Percentiles rank a stretch among this genome's conserved stretches.
phyloP scores from a whole-genome alignment of 2,113 vertebrate genomes.

The Genyomyrus donnyi region DNA sequence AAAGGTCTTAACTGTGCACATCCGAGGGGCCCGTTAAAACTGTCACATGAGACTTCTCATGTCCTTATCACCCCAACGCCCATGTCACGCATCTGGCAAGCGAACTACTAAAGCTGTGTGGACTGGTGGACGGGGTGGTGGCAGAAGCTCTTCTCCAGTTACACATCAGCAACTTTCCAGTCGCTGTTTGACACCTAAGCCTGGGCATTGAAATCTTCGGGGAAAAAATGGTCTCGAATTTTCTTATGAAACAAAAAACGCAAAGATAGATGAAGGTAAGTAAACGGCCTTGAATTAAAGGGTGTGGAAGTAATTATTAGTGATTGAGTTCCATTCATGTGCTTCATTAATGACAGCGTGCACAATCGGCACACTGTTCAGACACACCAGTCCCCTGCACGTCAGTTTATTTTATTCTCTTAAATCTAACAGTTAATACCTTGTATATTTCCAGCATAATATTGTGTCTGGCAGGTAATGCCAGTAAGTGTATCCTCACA shows the following conservation, averaged over 20 bases:
- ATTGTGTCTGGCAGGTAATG: conserved; percentile 55
- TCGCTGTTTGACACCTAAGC: background rate
- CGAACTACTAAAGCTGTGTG: background rate
- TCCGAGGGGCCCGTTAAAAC: background rate
- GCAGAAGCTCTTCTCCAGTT: background rate
- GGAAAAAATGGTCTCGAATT: background rate
- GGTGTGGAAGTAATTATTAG: conserved; percentile 47
- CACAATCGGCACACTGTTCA: conserved; percentile 51
- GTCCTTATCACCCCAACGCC: too few relatives aligned
- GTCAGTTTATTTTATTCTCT: conserved; percentile 55
- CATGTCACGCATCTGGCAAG: background rate
- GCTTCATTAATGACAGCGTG: conserved; percentile 46
- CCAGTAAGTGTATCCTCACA: conserved; percentile 47
- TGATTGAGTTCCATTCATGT: conserved; percentile 41
- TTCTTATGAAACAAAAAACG: conserved; percentile 15
- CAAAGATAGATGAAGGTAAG: conserved; percentile 19
- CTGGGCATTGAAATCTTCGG: background rate
- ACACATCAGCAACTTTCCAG: background rate
- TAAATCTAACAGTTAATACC: conserved; percentile 60
- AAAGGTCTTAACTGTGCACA: background rate
- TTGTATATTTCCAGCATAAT: conserved; percentile 58
- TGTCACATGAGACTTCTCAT: background rate
- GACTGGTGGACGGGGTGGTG: background rate
- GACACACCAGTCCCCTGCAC: conserved; percentile 26
- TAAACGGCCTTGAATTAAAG: conserved; percentile 24